Base-by-base conservation (phyloP, 1,140 invertebrate species). In the Drosophila kohkoa region DNA sequence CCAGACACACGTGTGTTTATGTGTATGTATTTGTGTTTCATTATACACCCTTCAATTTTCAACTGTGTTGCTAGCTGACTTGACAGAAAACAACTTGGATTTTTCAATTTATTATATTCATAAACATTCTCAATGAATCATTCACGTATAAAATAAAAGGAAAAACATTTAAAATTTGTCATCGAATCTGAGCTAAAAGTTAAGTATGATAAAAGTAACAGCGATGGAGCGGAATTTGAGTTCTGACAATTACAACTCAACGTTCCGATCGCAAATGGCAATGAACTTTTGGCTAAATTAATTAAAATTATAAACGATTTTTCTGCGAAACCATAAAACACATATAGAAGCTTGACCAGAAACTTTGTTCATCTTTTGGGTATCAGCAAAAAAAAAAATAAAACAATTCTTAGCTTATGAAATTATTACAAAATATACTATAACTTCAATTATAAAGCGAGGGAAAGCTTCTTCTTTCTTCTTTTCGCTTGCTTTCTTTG, bases 11-110 rank as follows among this genome's bases (percentile, higher is more conserved):
- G 3, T 20, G 16, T 16, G 13, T 48, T 38, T 52, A 8, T 54
- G 0, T 38, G 5, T 11, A 5, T 11, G 16, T 57, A 11, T 25
- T 28, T 57, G 16, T 48, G 60, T 64, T 28, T 32, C n/a, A 35
- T 41, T 32, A 35, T 2, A 45, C 62, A 75, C 79, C 66, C 69
- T 76, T 72, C 49, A 64, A 46, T 54, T 60, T 63, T 59, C 28
- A 54, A 75, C 51, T 20, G 3, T 8, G 51, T 16, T 49, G 41
- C 35, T 74, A 82, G 79, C 79, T 82, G 79, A 82, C 74, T 78
- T 65, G 74, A 78, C 79, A 81, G 57, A 73, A 77, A 63, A 54
- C n/a, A 30, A 52, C 28, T 65, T 20, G 25, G 2, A 16, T 20
- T 57, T 57, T 57, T 57, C 15, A 54, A 54, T 55, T 38, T 20